phyloP scores from a whole-genome alignment of 1,140 invertebrate genomes.

The Lerema accius region DNA sequence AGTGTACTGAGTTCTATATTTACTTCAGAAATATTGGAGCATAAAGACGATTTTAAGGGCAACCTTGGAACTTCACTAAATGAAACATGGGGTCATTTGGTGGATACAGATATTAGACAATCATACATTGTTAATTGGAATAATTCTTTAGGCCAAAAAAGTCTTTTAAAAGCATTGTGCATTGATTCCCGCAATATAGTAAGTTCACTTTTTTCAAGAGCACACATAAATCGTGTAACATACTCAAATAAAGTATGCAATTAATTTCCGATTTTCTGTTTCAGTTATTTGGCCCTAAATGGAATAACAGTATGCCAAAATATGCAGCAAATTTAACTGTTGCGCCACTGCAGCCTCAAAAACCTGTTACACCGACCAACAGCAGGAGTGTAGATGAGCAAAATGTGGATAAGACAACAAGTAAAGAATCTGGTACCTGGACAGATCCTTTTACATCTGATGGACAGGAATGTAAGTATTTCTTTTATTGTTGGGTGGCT shows the following conservation, averaged over 20 bases:
- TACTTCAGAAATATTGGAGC: conserved; percentile 57
- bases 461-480: conserved; percentile 78
- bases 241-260: no score
- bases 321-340: conserved; percentile 90
- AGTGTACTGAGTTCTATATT: conserved; percentile 80
- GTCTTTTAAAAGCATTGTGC: conserved; percentile 87
- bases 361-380: conserved; percentile 65
- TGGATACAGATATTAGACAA: conserved; percentile 87
- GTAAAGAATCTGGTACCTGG: conserved; percentile 54
- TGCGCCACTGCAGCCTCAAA: conserved; percentile 89
- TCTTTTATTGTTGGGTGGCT: conserved; percentile 8
- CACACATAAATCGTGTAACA: no score
- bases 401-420: conserved; percentile 55
- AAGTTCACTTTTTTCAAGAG: conserved; percentile 81
- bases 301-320: conserved; percentile 89
- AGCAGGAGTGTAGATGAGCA: conserved; percentile 31
- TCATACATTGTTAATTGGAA: conserved; percentile 88
- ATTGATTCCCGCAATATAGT: conserved; percentile 93
- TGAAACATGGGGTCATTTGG: conserved; percentile 82
- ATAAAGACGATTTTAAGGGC: conserved; percentile 54
- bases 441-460: conserved; percentile 65
- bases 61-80: conserved; percentile 72
- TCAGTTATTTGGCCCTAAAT: conserved; percentile 90
- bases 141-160: conserved; percentile 87
- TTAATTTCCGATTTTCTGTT: conserved; percentile 52